Base-by-base conservation (phyloP, 2,797 vertebrate genomes). In the Cynopterus sphinx region DNA sequence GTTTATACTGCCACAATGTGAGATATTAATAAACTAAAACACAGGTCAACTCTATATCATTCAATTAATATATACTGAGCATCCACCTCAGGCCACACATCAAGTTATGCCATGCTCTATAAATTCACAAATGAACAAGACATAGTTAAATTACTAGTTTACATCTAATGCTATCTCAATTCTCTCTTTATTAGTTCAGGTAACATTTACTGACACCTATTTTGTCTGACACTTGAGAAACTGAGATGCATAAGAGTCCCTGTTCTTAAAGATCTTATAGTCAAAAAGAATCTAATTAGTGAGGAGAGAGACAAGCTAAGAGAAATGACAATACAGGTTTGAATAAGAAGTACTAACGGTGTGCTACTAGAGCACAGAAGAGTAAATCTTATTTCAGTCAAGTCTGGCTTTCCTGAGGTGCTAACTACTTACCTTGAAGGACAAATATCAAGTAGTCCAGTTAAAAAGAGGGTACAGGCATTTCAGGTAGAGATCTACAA, bases 221-320 rank as follows among this genome's bases (percentile, higher is more conserved):
- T 93, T 53, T 93, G 83, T 91, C 84, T 73, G 41, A 84, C 46
- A 91, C 39, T 59, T 90, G 82, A 92, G 81, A 75, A 87, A 74
- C 49, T 39, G 31, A 67, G 24, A 77, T 73, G 67, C 92, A 3
- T 87, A 70, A 59, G 39, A 92, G 28, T 75, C 31, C 46, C 46
- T 90, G 19, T 85, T 88, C 65, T 89, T 85, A 86, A 81, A 86
- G 41, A 57, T 85, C 59, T 90, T 88, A 84, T 6, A 41, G n/a
- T 51, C 33, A 65, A 92, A 65, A 0, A 70, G 36, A 87, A 26
- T 77, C 46, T 87, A 95, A 67, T 16, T 61, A 41, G 49, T 22
- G 57, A 26, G 22, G 24, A 43, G 21, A 95, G 51, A 70, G 46
- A 79, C 26, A 71, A 84, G 28, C 75, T 70, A 75, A 91, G n/a